phyloP scores from a whole-genome alignment of 2,113 vertebrate species.

The Cyanocitta stelleri region DNA sequence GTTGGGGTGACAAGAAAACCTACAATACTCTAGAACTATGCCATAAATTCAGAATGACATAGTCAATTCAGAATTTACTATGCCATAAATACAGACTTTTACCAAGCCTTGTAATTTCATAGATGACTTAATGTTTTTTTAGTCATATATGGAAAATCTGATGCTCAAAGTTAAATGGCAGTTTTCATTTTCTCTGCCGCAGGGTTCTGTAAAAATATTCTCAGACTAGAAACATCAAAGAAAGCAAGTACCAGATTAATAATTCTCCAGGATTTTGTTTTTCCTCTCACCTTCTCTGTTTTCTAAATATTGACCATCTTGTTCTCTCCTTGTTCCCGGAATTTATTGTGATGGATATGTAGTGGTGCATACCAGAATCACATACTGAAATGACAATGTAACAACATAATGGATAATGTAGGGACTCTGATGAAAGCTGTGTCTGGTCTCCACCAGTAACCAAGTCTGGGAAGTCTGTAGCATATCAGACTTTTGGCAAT shows the following conservation, averaged over 20 bases:
- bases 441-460: not conserved
- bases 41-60: not conserved
- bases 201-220: not conserved
- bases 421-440: not conserved
- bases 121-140: not conserved
- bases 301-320: not conserved
- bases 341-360: not conserved
- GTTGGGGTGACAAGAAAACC: not conserved
- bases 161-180: not conserved
- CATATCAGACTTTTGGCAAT: not conserved
- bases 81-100: not conserved
- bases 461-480: not conserved
- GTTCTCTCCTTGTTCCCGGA: not conserved
- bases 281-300: not conserved
- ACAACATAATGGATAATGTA: not conserved
- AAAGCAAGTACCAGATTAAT: not conserved
- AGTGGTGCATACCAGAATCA: not conserved
- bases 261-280: not conserved
- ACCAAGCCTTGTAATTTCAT: not conserved
- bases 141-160: not conserved
- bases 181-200: not conserved
- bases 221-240: not conserved
- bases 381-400: not conserved
- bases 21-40: not conserved
- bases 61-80: not conserved